Conservation (phyloP, 2,113 vertebrate genomes). For the Taurulus bubalis region DNA sequence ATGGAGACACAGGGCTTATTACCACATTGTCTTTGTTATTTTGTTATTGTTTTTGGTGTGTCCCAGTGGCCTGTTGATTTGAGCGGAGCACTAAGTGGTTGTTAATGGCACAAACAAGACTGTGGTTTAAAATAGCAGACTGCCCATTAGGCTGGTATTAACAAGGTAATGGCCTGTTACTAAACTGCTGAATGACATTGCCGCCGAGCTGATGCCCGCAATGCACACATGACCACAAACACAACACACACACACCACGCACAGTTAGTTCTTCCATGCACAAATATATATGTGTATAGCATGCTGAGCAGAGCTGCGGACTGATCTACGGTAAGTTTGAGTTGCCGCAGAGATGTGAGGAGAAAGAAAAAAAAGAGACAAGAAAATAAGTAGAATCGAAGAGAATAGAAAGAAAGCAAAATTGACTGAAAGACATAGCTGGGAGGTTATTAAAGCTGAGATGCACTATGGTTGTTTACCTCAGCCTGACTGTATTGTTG, state of each 20-base stretch:
- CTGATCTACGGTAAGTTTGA: slow-evolving; percentile 29
- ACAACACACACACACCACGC: slow-evolving; percentile 12
- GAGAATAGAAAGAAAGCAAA: slow-evolving; percentile 37
- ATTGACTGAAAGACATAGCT: slow-evolving; percentile 63
- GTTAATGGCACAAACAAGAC: slow-evolving; percentile 85
- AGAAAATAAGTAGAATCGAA: slow-evolving; percentile 36
- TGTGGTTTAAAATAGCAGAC: slow-evolving; percentile 87
- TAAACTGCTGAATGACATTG: slow-evolving; percentile 86
- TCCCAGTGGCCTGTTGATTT: slow-evolving; percentile 73
- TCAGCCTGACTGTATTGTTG: slow-evolving; percentile 60
- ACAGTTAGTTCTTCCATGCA: slow-evolving; percentile 9
- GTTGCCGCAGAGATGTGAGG: slow-evolving; percentile 23
- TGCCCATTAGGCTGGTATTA: slow-evolving; percentile 89
- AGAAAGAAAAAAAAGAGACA: slow-evolving; percentile 19
- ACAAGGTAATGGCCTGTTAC: slow-evolving; percentile 89
- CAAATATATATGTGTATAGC: neutral
- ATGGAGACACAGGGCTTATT: slow-evolving; percentile 59
- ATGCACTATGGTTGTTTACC: slow-evolving; percentile 71
- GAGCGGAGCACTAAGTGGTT: slow-evolving; percentile 79
- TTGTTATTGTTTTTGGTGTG: slow-evolving; percentile 68
- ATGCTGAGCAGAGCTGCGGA: slow-evolving; percentile 14
- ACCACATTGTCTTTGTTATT: slow-evolving; percentile 61
- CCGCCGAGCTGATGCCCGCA: slow-evolving; percentile 48
- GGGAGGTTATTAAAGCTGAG: slow-evolving; percentile 76
- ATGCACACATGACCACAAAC: slow-evolving; percentile 41